These are phyloP conservation scores for Apus apus DNA, from an alignment of 2,113 vertebrate genomes.

Conservation along the genomic window DNA sequence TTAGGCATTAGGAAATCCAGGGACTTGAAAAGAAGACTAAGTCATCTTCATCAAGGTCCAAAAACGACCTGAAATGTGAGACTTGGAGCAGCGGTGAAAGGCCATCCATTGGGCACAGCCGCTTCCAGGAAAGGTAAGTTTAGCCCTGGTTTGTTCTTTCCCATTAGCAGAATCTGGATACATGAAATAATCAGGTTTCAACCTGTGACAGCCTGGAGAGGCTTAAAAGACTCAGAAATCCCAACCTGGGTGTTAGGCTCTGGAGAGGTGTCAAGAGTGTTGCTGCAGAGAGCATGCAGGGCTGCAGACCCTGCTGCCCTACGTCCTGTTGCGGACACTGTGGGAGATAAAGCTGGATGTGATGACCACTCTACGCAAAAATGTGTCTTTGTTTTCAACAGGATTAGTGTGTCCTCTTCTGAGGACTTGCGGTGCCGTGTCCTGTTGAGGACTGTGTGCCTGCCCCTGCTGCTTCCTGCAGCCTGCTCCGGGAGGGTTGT, in stretches of 20 bases:
- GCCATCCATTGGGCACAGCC: rapidly evolving
- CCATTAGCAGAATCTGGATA: not conserved
- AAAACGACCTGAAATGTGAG: not conserved
- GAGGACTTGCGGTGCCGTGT: not conserved
- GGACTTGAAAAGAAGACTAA: not conserved
- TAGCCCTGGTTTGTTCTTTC: not conserved
- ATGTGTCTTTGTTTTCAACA: not conserved
- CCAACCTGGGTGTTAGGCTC: not conserved
- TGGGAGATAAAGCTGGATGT: not conserved
- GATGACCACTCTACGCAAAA: not conserved
- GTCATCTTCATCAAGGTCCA: not conserved
- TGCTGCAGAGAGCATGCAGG: not conserved
- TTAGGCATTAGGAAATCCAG: not conserved
- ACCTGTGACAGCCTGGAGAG: not conserved
- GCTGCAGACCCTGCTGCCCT: not conserved
- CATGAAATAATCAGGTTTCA: not conserved
- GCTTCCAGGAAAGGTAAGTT: not conserved
- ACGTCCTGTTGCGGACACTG: rapidly evolving
- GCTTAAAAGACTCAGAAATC: not conserved
- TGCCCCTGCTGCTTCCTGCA: not conserved
- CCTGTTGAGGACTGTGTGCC: not conserved
- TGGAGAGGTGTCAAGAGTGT: not conserved
- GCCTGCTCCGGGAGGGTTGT: not conserved
- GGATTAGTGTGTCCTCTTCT: not conserved
- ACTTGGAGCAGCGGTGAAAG: not conserved